phyloP scores from a whole-genome alignment of 2,113 vertebrate genomes.

The Micronisus gabar region DNA sequence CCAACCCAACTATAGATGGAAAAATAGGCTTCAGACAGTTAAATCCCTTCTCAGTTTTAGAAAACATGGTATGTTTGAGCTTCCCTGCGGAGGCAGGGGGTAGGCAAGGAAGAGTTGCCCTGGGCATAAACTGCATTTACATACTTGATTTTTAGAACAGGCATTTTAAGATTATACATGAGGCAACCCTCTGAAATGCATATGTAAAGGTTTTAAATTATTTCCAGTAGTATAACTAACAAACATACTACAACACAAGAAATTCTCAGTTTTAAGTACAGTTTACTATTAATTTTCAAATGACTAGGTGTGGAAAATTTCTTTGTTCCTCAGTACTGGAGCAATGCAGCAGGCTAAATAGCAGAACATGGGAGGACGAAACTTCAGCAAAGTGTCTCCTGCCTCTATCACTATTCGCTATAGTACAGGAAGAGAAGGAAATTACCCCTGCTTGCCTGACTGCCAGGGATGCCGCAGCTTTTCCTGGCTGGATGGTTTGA shows the following conservation, averaged over 20 bases:
- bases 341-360: neutral
- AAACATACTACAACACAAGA: neutral
- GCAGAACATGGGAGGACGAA: neutral
- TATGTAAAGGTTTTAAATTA: neutral
- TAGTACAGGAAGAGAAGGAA: neutral
- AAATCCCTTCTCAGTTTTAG: neutral
- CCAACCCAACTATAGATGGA: neutral
- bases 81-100: neutral
- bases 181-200: neutral
- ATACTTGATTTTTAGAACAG: neutral
- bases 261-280: neutral
- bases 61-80: neutral
- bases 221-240: neutral
- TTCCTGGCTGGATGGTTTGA: neutral
- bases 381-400: neutral
- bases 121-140: neutral
- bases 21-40: neutral
- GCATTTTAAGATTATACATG: neutral
- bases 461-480: neutral
- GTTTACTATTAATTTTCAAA: neutral
- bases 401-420: neutral
- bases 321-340: neutral
- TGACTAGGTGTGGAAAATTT: neutral
- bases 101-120: neutral
- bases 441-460: neutral